Base-by-base conservation (phyloP, 2,113 vertebrate genomes). In the Capricornis sumatraensis region DNA sequence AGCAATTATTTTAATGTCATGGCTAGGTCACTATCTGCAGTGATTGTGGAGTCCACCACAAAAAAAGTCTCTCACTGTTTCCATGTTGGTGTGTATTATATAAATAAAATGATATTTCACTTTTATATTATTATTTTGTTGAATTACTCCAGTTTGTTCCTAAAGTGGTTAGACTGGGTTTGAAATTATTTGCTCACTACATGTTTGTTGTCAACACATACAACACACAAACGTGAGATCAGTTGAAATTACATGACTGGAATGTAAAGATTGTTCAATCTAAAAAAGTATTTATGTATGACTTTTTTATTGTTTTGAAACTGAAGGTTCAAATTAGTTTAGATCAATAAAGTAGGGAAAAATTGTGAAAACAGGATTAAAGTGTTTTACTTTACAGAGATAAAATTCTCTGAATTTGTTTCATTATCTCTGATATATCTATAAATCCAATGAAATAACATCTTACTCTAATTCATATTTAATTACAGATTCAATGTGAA, bases 201-300 rank as follows among this genome's bases (percentile, higher is more conserved):
- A 40, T 52, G 4, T 81, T 52, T 27, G 0, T 40, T 83, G 50
- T 88, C 45, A 89, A 57, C 7, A 55, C 11, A 89, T 6, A 91
- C 58, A 82, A 27, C 1, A 43, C 13, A 67, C 0, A 76, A 17
- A 57, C 2, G 33, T 2, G 2, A 13, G 27, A 15, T 7, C 21
- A 79, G 7, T 36, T 74, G 25, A 82, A n/a, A 76, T 30, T 17
- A 86, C 82, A 6, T 52, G 8, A 89, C 9, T 53, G 6, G 8
- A 74, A 64, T 64, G 8, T 53, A 87, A 71, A 13, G 3, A 55
- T 62, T 25, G 79, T 8, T 71, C 23, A 14, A 7, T 50, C 11
- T 89, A 45, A 45, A 83, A 23, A 79, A 45, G 0, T 10, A 58
- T 64, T 87, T 87, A 25, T 36, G 27, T 9, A 36, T 45, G 62